Conservation (phyloP, 2,113 vertebrate species). For the Anguilla japonica region DNA sequence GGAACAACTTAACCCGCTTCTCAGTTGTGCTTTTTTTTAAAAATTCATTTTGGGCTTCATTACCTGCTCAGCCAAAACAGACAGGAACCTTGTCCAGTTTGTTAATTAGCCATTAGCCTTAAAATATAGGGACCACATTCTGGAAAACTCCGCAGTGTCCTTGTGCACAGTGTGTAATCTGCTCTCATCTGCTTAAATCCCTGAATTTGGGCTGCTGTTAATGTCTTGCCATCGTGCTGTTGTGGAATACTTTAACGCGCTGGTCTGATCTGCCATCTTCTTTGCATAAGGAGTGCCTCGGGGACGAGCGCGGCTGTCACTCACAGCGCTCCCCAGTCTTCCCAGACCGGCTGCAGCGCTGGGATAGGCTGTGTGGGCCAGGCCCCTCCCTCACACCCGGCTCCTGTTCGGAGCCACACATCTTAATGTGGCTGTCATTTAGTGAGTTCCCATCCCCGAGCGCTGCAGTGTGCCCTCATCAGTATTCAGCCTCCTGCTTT, state of each 20-base stretch:
- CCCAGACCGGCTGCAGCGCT: constrained; percentile 32
- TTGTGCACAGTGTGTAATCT: background rate
- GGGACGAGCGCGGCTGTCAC: constrained; percentile 12
- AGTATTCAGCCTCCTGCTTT: background rate
- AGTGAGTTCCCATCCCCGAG: constrained; percentile 10
- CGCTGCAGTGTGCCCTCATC: constrained; percentile 13
- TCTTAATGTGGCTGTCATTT: constrained; percentile 32
- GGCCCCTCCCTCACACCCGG: constrained; percentile 25
- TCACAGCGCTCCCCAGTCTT: constrained; percentile 40
- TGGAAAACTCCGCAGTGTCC: background rate
- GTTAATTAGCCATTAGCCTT: background rate
- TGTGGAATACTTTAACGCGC: background rate
- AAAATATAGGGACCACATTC: background rate
- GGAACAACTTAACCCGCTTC: background rate
- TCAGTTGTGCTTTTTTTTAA: background rate
- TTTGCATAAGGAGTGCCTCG: constrained; percentile 17
- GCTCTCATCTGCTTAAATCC: background rate
- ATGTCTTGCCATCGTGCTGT: background rate
- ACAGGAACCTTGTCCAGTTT: background rate
- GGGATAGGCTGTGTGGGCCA: constrained; percentile 11
- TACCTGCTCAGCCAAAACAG: background rate
- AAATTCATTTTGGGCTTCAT: background rate
- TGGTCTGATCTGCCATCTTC: constrained; percentile 28
- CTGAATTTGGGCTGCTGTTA: background rate
- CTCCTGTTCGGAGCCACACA: constrained; percentile 21